A percentile compares a stretch with the other conserved stretches of the same genome.
Evolutionary conservation across 2,888 invertebrate genomes (phyloP).

Genomic region (Cremastinae sp.): DNA sequence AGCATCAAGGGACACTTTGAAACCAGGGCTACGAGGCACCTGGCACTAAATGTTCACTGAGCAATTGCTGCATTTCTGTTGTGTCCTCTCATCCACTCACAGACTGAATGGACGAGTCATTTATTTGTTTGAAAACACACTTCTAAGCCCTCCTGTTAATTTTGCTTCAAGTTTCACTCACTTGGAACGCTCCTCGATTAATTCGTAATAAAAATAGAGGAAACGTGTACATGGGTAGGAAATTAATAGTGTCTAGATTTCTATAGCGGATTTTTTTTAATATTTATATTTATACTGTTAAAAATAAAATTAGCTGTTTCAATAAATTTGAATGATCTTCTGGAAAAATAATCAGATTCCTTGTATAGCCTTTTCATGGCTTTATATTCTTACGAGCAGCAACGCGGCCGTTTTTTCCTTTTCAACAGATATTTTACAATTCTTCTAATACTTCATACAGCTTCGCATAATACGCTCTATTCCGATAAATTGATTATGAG

Average conservation of each 20-base stretch:
- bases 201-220: conserved; percentile 35
- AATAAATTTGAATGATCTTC: too few relatives aligned
- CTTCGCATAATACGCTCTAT: too few relatives aligned
- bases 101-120: conserved; percentile 47
- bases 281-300: too few relatives aligned
- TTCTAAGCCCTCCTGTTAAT: conserved; percentile 34
- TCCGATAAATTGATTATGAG: too few relatives aligned
- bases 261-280: too few relatives aligned
- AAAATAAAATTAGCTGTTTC: too few relatives aligned
- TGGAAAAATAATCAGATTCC: too few relatives aligned
- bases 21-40: conserved; percentile 67
- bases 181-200: conserved; percentile 24
- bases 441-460: too few relatives aligned
- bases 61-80: conserved; percentile 65
- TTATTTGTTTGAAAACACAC: conserved; percentile 75
- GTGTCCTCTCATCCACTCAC: conserved; percentile 40
- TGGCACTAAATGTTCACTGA: conserved; percentile 72
- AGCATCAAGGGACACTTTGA: conserved; percentile 59
- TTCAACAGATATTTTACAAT: too few relatives aligned
- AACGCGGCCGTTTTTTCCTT: too few relatives aligned
- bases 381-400: too few relatives aligned
- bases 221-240: not conserved
- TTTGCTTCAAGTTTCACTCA: not conserved
- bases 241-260: not conserved
- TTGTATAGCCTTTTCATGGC: too few relatives aligned